A percentile compares a stretch with the other conserved stretches of the same genome.
phyloP scores from a whole-genome alignment of 1,140 invertebrate genomes.

The Lerema accius region DNA sequence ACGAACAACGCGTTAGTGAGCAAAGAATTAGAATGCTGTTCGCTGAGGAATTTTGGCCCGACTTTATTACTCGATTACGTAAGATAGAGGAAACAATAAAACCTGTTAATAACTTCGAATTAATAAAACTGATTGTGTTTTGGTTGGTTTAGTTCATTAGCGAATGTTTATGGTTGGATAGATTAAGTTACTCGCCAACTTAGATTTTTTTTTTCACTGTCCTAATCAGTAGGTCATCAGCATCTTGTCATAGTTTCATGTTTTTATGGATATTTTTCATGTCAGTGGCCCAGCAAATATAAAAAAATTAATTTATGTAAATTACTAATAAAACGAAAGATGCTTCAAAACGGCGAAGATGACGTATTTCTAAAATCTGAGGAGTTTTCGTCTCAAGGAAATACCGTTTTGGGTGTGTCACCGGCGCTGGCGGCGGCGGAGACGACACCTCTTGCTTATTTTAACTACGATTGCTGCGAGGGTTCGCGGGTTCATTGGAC shows the following conservation, averaged over 20 bases:
- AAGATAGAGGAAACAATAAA: not conserved
- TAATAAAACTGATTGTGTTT: not conserved
- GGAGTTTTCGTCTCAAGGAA: constrained; percentile 1
- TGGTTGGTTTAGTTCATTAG: not conserved
- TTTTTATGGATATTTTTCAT: no score
- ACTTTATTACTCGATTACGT: not conserved
- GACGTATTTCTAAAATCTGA: not conserved
- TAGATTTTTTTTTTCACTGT: no score
- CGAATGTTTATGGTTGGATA: not conserved
- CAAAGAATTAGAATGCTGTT: constrained; percentile 14
- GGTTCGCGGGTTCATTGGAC: constrained; percentile 40
- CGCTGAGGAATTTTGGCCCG: not conserved
- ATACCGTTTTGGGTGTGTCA: constrained; percentile 8
- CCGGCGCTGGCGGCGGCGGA: not conserved
- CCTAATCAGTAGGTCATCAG: no score
- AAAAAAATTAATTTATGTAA: no score
- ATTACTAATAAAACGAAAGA: no score
- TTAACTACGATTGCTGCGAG: constrained; percentile 31
- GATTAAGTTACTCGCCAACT: no score
- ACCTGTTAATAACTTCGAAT: not conserved
- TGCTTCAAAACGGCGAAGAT: not conserved
- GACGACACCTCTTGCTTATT: constrained; percentile 23
- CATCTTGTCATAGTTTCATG: no score
- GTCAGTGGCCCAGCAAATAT: no score
- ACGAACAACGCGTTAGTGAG: constrained; percentile 6